Conservation (phyloP, 2,888 invertebrate species). For the Chrysomela aeneicollis region DNA sequence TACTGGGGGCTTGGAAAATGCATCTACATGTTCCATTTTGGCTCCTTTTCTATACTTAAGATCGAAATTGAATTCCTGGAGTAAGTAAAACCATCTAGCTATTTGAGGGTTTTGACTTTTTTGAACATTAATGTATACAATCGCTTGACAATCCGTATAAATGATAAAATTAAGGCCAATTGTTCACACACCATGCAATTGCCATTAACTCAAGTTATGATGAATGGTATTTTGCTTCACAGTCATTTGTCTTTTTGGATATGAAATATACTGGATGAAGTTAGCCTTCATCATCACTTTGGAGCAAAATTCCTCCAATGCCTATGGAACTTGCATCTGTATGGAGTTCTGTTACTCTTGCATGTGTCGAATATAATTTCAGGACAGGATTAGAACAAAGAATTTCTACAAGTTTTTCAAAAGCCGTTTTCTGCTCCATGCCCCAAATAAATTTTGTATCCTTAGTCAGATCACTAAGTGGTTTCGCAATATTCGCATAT, state of each 20-base stretch:
- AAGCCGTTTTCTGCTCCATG: neutral
- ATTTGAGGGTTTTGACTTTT: slow-evolving; percentile 44
- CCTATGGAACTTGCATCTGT: slow-evolving; percentile 40
- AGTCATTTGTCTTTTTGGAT: slow-evolving; percentile 41
- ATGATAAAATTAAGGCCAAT: slow-evolving; percentile 44
- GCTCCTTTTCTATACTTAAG: slow-evolving; percentile 40
- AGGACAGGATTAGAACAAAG: slow-evolving; percentile 30
- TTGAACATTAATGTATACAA: slow-evolving; percentile 37
- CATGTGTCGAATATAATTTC: slow-evolving; percentile 29
- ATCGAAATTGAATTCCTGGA: no score
- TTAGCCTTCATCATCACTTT: slow-evolving; percentile 36
- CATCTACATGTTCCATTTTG: slow-evolving; percentile 41
- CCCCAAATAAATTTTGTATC: slow-evolving; percentile 34
- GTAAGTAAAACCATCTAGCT: slow-evolving; percentile 37
- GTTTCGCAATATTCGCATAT: slow-evolving; percentile 10
- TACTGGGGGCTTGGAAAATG: slow-evolving; percentile 37
- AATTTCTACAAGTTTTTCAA: neutral
- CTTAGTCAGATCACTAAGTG: slow-evolving; percentile 24
- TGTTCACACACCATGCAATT: slow-evolving; percentile 40
- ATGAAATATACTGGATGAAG: slow-evolving; percentile 44
- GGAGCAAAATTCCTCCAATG: slow-evolving; percentile 45
- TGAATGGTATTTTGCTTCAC: slow-evolving; percentile 42
- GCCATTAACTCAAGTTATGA: slow-evolving; percentile 45
- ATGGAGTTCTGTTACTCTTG: slow-evolving; percentile 35
- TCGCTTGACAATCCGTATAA: slow-evolving; percentile 46